Base-by-base conservation (phyloP, 2,113 vertebrate genomes). In the Cebidichthys violaceus region DNA sequence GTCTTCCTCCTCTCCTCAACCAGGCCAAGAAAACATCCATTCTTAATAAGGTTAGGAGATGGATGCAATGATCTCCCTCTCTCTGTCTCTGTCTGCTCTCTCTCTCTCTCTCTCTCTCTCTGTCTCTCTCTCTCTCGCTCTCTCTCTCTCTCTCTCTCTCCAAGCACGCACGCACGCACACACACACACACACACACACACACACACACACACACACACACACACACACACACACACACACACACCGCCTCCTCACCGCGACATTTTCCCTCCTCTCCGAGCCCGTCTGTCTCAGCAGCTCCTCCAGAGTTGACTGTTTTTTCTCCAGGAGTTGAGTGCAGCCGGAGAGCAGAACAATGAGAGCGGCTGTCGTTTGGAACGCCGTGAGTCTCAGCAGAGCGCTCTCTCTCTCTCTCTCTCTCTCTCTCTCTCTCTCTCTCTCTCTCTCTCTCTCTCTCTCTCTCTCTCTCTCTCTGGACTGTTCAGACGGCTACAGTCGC, bases 31-130 rank as follows among this genome's bases (percentile, higher is more conserved):
- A 76, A 76, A 29, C 83, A 81, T 86, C 59, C 61, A 73, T 89
- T 83, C 77, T 86, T 90, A 86, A 89, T 84, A 82, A 85, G 86
- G 82, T 81, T 82, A 79, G 31, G 41, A 80, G 82, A 78, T 45
- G 70, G 81, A 75, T 70, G 66, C 66, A 78, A 11, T 52, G 15
- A 8, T 10, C 47, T 24, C 70, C 29, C 47, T 50, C 52, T 18
- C 31, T 67, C 66, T 59, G 31, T 35, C 61, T 75, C 74, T 35
- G 61, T 80, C 37, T 73, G 61, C 43, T 73, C 13, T 33, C 70
- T 57, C 0, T 37, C 81, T 50, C 67, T 85, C 60, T 67, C 29
- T 43, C 22, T 35, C 15, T 52, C 4, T 52, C 54, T 57, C 54
- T 57, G n/a, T 57, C 20, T 55, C 57, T 31, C 10, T 60, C 57